Base-by-base conservation (phyloP, 2,797 vertebrate species). In the Sebastiscus tertius region DNA sequence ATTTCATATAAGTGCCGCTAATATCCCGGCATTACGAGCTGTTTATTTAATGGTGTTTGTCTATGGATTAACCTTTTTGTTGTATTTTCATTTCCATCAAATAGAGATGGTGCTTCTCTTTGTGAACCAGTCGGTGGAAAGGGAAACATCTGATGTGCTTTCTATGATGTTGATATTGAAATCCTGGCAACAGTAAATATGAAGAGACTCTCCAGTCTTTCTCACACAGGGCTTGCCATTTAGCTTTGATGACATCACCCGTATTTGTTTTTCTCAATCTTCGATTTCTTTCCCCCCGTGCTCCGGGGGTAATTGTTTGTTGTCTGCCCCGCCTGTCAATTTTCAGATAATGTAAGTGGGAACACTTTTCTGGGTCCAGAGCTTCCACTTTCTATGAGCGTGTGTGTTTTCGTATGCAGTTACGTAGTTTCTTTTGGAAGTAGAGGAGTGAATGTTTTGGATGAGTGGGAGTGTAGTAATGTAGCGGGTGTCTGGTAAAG, bases 11-110 rank as follows among this genome's bases (percentile, higher is more conserved):
- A 90, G 89, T 75, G 11, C 66, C 0, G 74, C 84, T 81, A 87
- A 82, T 87, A 83, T 86, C 72, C 71, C 71, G 13, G 73, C 84
- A 80, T 85, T 69, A 81, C 36, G 75, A 84, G 80, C 84, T 91
- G 89, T 94, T 94, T 93, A 90, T 92, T 90, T 86, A 87, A 82
- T 83, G 75, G 80, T 88, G 93, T 95, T 94, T 94, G 93, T 93
- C 90, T 95, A 92, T 87, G 90, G 89, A 94, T 94, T 95, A 93
- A 94, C 94, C 93, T 95, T 94, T 93, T 86, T 88, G 85, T 91
- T 89, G 82, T 83, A 71, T 87, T 92, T 87, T 85, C 79, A 85
- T 92, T 29, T 84, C 65, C 85, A 42, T 87, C 88, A 86, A 91
- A 89, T 75, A 81, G 84, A 87, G 81, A 88, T 79, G 66, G 66